Evolutionary conservation across 2,888 invertebrate genomes (phyloP), one percentile per base, ranked within the genome.

Genomic region (Ochropleura plecta): DNA sequence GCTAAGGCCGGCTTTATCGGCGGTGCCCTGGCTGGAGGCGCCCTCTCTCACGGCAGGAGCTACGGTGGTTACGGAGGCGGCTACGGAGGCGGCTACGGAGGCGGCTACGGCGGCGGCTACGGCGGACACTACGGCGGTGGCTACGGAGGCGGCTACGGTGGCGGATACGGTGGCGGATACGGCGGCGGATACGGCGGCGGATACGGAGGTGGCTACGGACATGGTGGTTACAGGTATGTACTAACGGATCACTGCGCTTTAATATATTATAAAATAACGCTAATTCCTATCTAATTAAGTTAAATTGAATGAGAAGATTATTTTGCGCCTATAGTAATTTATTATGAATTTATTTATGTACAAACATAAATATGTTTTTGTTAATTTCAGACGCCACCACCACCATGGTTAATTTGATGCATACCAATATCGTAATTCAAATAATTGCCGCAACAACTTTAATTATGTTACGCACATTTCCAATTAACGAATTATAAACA

Each of bases 1-100:
- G 94, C 92, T 81, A 93, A 93, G 73, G 93, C 93, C 49, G 96
- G 96, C 6, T 86, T 95, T 20, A 66, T 96, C 20, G 96, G 96
- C 1, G 96, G 96, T 0, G 95, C 94, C 2, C 51, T 95, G 10
- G 95, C 92, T 4, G 89, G 93, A n/a, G 73, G 88, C 7, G 91
- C 92, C 1, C 40, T 81, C 12, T 70, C 78, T 5, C 71, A 71
- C 70, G 89, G 91, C 73, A 87, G 91, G 66, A 88, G 93, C 81
- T 90, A 90, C 84, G 90, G 87, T 67, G 79, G 88, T 16, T 72
- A 68, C 60, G 82, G 85, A 9, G 76, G 83, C 0, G 87, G 86
- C 5, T 60, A 63, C 63, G 82, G 87, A 0, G 76, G 79, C 0
- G 81, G 81, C 0, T 63, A 65, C 55, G 85, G 87, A 0, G 70